Conservation (phyloP, 1,140 invertebrate species). For the Pseudachorutes palmiensis region DNA sequence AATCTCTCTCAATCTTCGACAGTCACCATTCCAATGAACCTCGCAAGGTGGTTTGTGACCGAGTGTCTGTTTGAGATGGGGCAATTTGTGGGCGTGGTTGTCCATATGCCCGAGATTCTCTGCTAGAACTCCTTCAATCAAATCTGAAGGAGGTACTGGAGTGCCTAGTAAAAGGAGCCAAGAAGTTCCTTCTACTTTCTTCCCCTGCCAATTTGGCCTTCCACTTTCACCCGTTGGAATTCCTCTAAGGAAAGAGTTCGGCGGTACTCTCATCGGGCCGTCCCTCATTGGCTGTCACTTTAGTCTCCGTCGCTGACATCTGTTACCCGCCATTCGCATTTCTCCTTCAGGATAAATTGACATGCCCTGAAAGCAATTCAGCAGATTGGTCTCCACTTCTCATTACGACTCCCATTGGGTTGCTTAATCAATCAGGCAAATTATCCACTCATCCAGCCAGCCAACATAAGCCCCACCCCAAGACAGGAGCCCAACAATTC, state of each 20-base stretch:
- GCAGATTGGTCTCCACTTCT: background rate
- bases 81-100: too few relatives aligned
- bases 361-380: background rate
- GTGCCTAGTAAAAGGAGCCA: background rate
- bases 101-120: too few relatives aligned
- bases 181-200: background rate
- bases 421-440: conserved; percentile 9
- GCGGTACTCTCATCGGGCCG: background rate
- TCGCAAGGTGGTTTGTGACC: too few relatives aligned
- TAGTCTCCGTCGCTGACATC: background rate
- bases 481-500: background rate
- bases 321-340: background rate
- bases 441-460: background rate
- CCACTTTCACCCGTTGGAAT: background rate
- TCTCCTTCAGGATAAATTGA: background rate
- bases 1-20: too few relatives aligned
- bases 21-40: too few relatives aligned
- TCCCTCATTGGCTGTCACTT: conserved; percentile 6
- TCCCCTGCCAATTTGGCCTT: background rate
- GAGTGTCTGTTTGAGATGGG: too few relatives aligned
- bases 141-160: too few relatives aligned
- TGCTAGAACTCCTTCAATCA: too few relatives aligned
- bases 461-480: background rate
- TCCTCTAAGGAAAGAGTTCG: background rate
- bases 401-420: background rate